Evolutionary conservation across 2,113 vertebrate species (phyloP).

Genomic region (Pelusios castaneus): DNA sequence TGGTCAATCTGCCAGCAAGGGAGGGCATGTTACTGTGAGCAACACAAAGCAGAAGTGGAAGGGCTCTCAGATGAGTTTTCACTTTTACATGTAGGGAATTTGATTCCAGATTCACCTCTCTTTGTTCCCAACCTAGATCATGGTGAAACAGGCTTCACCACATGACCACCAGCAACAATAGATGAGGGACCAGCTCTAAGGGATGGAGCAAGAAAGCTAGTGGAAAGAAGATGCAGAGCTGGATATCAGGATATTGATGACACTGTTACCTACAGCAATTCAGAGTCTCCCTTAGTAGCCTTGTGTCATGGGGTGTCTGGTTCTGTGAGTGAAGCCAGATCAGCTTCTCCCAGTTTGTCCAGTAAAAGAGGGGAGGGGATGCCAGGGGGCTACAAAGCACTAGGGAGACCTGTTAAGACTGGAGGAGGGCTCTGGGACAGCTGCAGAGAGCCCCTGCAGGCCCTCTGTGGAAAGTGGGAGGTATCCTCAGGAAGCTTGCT

Average conservation of each 20-base stretch:
- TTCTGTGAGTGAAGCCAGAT: neutral
- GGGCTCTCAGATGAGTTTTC: neutral
- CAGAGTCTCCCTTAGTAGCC: neutral
- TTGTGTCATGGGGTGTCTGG: neutral
- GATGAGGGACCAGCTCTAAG: neutral
- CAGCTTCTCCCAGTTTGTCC: neutral
- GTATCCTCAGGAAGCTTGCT: neutral
- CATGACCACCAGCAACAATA: neutral
- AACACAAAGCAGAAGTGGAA: neutral
- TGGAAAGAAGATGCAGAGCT: neutral
- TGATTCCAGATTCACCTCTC: neutral
- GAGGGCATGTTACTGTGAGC: rapidly evolving
- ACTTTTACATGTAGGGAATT: neutral
- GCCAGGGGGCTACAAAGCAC: neutral
- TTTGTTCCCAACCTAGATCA: neutral
- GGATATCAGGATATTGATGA: neutral
- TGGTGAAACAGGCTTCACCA: neutral
- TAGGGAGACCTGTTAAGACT: neutral
- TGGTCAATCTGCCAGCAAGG: neutral
- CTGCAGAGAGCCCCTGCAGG: neutral
- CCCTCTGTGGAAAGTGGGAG: no score
- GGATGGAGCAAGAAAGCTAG: neutral
- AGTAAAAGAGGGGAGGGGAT: neutral
- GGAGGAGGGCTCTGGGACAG: neutral
- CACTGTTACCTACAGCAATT: neutral